Evolutionary conservation across 2,797 vertebrate species (phyloP), one percentile per base, ranked within the genome.

Genomic region (Morus bassanus): DNA sequence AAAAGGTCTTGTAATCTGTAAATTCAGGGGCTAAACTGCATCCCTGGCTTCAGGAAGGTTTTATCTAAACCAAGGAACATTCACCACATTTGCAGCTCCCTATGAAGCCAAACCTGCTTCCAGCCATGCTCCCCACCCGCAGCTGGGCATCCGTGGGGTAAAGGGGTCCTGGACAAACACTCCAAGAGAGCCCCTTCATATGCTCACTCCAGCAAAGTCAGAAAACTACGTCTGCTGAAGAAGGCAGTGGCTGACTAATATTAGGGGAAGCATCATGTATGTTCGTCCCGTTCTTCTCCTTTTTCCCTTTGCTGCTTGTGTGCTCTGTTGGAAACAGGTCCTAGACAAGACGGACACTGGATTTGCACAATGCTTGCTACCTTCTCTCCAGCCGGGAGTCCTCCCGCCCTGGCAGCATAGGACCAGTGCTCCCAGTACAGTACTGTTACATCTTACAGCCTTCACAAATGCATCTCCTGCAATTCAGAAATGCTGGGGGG

Each of bases 131-230:
- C 54, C 54, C 30, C 35, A 61, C 1, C 53, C 3, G 1, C 7
- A 1, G 19, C 51, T 3, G 24, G 59, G 22, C 1, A 9, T 0
- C 4, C 1, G 2, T 0, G 4, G 27, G 45, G 18, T 27, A 30
- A 84, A 70, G 35, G 2, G 17, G 25, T 28, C 64, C 51, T 54
- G 51, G 46, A 63, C 17, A 85, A 68, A 59, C 4, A 3, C 14
- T 27, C 54, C 23, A 27, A 21, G 45, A 60, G 24, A 68, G 31
- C 25, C 31, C 51, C 33, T 65, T 16, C 27, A 18, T 0, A 33
- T 18, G 50, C 37, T 64, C 1, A 2, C 27, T 54, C 53, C 45
- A 45, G 41, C 21, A 23, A 65, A 37, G 45, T 0, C 31, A n/a
- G 23, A 23, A 70, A 68, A 51, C 18, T 28, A 43, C 1, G 1